Conservation (phyloP, 2,113 vertebrate species). For the Daphoenositta chrysoptera region DNA sequence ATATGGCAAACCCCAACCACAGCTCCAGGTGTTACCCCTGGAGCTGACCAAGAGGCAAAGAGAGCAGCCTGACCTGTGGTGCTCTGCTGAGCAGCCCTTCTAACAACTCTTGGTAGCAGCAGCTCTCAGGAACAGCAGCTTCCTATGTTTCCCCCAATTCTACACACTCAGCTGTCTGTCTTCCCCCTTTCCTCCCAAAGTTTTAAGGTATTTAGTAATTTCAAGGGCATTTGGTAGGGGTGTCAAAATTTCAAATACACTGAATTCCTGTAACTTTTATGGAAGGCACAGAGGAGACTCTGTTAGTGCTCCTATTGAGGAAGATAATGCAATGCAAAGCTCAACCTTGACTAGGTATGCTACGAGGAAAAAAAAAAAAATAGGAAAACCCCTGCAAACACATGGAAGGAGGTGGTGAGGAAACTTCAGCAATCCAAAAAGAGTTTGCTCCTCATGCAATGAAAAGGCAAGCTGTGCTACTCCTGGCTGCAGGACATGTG, state of each 20-base stretch:
- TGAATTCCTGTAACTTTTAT: neutral
- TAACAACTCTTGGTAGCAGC: fast-evolving
- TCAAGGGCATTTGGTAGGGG: neutral
- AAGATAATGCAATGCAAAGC: neutral
- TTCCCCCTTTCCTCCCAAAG: neutral
- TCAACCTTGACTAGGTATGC: neutral
- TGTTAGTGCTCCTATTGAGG: neutral
- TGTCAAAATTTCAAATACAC: neutral
- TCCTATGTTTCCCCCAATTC: fast-evolving
- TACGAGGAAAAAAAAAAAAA: fast-evolving
- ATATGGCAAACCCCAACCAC: neutral
- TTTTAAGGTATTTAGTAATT: neutral
- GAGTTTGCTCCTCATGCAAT: neutral
- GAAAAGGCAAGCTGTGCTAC: neutral
- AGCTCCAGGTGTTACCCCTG: neutral
- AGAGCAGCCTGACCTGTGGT: neutral
- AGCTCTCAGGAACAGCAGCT: neutral
- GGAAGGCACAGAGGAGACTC: neutral
- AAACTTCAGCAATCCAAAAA: neutral
- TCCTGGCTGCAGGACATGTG: neutral
- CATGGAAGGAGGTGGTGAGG: neutral
- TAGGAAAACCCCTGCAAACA: neutral
- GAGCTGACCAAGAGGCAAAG: neutral
- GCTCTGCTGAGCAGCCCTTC: neutral
- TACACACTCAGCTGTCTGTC: too few species aligned